Evolutionary conservation across 2,797 vertebrate genomes (phyloP), one percentile per base, ranked within the genome.

Genomic region (Pteronotus mesoamericanus): DNA sequence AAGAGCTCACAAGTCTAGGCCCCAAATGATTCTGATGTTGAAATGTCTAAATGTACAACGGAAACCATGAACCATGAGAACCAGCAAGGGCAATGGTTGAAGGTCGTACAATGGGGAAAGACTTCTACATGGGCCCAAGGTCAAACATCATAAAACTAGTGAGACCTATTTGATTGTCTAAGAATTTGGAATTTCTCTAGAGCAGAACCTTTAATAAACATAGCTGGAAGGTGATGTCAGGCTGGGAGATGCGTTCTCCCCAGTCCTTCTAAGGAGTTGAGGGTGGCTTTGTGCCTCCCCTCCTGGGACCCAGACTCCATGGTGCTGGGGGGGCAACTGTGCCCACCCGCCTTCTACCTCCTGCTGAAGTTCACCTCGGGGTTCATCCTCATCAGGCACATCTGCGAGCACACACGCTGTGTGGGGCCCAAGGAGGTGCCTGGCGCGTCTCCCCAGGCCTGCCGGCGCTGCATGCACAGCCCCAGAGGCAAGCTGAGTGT

Each of bases 71-170:
- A 9, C 42, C 1, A 0, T 32, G 2, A 19, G 72, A 29, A 75
- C 22, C 9, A 6, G 16, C 6, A 6, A 77, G 74, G 39, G 10
- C 5, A 1, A 16, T 0, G 5, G 26, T 22, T 2, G 59, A 51
- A 61, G 34, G 26, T 19, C 18, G 1, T 9, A 64, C 26, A 19
- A 8, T 0, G 9, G 51, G 0, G 9, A 32, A 32, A 72, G 53
- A n/a, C 10, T 6, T 46, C 1, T n/a, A 18, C 9, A 0, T 0
- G n/a, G 32, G 16, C 39, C 42, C 22, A 8, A 24, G 42, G 34
- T n/a, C 16, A 1, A n/a, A 7, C 0, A 12, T n/a, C 9, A 21
- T 2, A 3, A 15, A 4, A n/a, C 39, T 21, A 4, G n/a, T 16
- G 39, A n/a, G 39, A 26, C 51, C 10, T 55, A 0, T 21, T 3